Evolutionary conservation across 2,113 vertebrate species (phyloP).

Genomic region (Dolichotis patagonum): DNA sequence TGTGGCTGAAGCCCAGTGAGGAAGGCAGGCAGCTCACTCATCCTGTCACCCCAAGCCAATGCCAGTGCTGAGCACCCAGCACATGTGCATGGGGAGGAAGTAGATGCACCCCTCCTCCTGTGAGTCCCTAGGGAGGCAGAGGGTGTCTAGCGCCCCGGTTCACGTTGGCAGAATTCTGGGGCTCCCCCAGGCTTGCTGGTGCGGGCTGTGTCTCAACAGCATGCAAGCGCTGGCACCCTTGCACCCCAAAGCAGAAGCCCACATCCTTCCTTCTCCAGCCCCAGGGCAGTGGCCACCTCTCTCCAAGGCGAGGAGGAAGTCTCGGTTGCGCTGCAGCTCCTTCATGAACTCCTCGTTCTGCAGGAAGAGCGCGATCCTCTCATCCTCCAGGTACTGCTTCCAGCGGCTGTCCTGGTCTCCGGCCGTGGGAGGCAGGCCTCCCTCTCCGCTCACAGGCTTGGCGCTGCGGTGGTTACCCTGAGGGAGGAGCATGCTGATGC

Average conservation of each 20-base stretch:
- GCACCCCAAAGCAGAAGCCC: background rate
- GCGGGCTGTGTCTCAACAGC: background rate
- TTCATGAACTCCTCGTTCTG: conserved; percentile 99
- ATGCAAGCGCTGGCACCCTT: background rate
- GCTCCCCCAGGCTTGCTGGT: background rate
- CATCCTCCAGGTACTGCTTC: conserved; percentile 97
- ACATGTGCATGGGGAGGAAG: background rate
- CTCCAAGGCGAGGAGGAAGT: conserved; percentile 97
- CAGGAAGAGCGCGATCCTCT: conserved; percentile 96
- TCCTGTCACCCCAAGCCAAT: background rate
- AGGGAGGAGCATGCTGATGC: background rate
- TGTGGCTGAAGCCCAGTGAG: background rate
- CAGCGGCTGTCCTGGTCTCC: conserved; percentile 93
- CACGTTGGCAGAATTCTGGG: background rate
- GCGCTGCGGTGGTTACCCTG: conserved; percentile 57
- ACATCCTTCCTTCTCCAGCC: background rate
- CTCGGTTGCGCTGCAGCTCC: conserved; percentile 96
- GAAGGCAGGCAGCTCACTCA: background rate
- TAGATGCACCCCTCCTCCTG: background rate
- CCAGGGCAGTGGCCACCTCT: conserved; percentile 87
- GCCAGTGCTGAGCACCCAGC: background rate
- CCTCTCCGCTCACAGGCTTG: conserved; percentile 65
- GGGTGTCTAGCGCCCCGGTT: background rate
- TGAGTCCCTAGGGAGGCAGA: background rate
- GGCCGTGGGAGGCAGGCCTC: background rate